phyloP scores from a whole-genome alignment of 53 echinoderm and acorn worm species.

The Glandiceps talaboti region DNA sequence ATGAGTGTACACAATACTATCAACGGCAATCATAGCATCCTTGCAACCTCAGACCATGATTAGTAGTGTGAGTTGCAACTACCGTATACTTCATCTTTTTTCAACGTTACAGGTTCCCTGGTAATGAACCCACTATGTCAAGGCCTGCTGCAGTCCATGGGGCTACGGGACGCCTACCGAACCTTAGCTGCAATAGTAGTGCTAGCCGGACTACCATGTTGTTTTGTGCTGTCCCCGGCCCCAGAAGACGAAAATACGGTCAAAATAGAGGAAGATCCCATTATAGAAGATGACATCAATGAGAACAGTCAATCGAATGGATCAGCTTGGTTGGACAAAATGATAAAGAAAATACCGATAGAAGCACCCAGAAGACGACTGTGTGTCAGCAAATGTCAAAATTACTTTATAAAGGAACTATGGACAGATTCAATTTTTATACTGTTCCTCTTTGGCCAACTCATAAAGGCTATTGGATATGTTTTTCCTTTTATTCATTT shows the following conservation, averaged over 20 bases:
- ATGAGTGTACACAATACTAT: too few species aligned
- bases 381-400: conserved; percentile 22
- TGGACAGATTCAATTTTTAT: conserved; percentile 64
- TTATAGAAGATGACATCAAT: neutral
- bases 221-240: conserved; percentile 28
- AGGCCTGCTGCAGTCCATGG: conserved; percentile 39
- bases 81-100: neutral
- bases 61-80: too few species aligned
- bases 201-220: conserved; percentile 75
- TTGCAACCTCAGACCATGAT: too few species aligned
- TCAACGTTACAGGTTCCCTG: conserved; percentile 57
- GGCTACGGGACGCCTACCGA: conserved; percentile 62
- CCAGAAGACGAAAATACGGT: neutral
- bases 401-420: conserved; percentile 25
- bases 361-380: conserved; percentile 3
- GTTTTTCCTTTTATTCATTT: conserved; percentile 91
- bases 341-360: neutral
- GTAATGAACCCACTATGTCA: conserved; percentile 90
- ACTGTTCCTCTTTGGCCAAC: conserved; percentile 55
- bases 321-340: conserved; percentile 1
- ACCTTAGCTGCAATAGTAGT: conserved; percentile 48
- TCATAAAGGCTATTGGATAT: conserved; percentile 82
- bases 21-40: too few species aligned
- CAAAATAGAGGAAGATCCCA: neutral
- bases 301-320: neutral